Base-by-base conservation (phyloP, 1,140 invertebrate genomes). In the Limonius californicus region DNA sequence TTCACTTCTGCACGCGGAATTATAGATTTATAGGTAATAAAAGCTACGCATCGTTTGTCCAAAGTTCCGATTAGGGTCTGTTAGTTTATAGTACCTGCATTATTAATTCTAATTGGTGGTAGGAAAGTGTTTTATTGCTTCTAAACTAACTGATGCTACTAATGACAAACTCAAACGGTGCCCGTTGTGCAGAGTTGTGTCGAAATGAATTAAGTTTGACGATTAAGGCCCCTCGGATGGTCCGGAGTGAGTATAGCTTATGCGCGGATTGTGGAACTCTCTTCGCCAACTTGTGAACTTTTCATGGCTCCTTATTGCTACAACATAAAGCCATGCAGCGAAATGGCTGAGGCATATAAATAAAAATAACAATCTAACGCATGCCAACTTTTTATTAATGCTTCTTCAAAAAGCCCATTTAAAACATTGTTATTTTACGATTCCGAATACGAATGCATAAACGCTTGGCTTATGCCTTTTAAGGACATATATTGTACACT, bases 161-260 rank as follows among this genome's bases (percentile, higher is more conserved):
- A 61, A 61, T 56, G 60, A 54, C 60, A 30, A 61, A 61, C 53
- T 61, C 54, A 61, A 61, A 56, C 54, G 21, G 60, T 61, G 35
- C 23, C 60, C 60, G 54, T 56, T 61, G 19, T 54, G 50, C 32
- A 47, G 32, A 61, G 35, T 61, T 61, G 35, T 23, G 50, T 61
- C 63, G 62, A 70, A 72, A 72, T 72, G 70, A 72, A 72, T 72
- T 72, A 72, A 72, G 70, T 72, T 72, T 72, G 66, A 63, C 70
- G 69, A 72, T 70, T 72, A 72, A 68, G 62, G 61, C 45, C 60
- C 69, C 69, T 68, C 61, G 50, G 63, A 68, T 70, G 20, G 66
- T 66, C 64, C 19, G 20, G 61, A 65, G 62, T 69, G 64, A 66
- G 65, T 57, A 35, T 59, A 64, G 66, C 67, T 61, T 61, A 66